Percentiles rank a stretch among this genome's conserved stretches.
phyloP scores from a whole-genome alignment of 2,113 vertebrate genomes.

The Accipiter cooperii region DNA sequence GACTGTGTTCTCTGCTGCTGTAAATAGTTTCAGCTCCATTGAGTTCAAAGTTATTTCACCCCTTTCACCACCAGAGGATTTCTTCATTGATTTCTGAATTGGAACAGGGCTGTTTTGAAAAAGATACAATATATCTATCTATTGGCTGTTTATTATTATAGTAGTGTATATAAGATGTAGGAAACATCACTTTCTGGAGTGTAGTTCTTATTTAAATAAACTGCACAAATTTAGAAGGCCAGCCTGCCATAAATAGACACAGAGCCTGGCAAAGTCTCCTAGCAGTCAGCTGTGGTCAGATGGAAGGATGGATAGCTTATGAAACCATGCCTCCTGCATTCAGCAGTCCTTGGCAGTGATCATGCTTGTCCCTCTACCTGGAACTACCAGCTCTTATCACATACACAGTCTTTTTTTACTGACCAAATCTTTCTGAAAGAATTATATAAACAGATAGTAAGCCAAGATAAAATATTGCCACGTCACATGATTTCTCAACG shows the following conservation, averaged over 20 bases:
- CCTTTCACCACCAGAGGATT: background rate
- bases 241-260: background rate
- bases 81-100: background rate
- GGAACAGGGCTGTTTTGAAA: background rate
- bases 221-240: background rate
- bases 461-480: background rate
- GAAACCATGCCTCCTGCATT: background rate
- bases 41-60: background rate
- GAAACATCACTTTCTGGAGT: background rate
- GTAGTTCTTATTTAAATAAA: background rate
- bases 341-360: background rate
- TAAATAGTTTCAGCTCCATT: background rate
- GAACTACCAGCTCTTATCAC: background rate
- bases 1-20: background rate
- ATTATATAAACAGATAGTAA: background rate
- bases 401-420: background rate
- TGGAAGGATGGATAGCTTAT: background rate
- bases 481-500: background rate
- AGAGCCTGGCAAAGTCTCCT: background rate
- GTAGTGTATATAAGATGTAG: background rate
- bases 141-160: background rate
- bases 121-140: background rate
- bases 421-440: background rate
- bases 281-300: background rate
- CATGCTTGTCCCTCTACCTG: background rate